Evolutionary conservation across 2,888 invertebrate species (phyloP), one percentile per base, ranked within the genome.

Genomic region (Priapulus caudatus): DNA sequence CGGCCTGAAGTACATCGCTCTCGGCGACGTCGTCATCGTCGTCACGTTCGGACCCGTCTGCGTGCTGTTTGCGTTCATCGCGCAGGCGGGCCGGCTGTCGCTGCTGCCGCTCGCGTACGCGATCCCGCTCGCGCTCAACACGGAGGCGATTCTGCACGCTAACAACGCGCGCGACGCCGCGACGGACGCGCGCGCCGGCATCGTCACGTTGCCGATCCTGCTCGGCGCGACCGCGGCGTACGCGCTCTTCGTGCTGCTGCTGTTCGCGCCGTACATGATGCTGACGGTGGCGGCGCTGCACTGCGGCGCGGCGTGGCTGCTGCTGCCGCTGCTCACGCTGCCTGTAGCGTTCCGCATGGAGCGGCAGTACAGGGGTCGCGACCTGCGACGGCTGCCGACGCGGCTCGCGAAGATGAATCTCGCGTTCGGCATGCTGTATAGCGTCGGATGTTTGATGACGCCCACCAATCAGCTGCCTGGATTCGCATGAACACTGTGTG

Each of bases 41-140:
- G 81, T 92, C 54, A 84, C 90, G 65, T 93, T 93, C 73, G 93
- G 93, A 1, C 93, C 93, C 3, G 82, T 93, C 20, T 86, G 89
- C 20, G 91, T 92, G 19, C 78, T 93, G 18, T 93, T 92, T 73
- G 86, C 92, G 2, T 93, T 86, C 67, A 80, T 93, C 76, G 82
- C 88, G 21, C 92, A 93, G 74, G 88, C 90, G 0, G 93, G 93
- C 2, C 78, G 18, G 51, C 18, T 16, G 3, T 20, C 89, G 65
- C 84, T 86, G 83, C 82, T 84, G 46, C 86, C 89, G 1, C 84
- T 93, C 62, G 84, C 89, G 63, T 93, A 92, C 74, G 91, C 92
- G 20, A 82, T 93, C 63, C 93, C 93, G 3, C 73, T 95, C 56
- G 92, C 93, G 5, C 73, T 95, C 20, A 92, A 91, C 65, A 91